These are phyloP conservation scores for Synergus laeviventris DNA, from an alignment of 2,888 invertebrate species.

Conservation along the genomic window DNA sequence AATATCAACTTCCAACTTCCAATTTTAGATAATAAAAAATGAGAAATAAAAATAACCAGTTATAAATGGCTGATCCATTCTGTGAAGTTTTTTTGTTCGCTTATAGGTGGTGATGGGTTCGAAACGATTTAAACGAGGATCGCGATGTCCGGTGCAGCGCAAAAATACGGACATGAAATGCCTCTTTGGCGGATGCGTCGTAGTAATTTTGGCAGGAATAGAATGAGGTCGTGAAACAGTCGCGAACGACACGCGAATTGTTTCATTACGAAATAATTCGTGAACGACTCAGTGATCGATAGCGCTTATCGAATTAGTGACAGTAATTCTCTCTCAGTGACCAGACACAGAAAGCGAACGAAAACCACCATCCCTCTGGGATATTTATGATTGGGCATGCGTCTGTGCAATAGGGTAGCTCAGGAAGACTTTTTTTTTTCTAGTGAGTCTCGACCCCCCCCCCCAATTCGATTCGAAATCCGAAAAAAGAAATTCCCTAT, in stretches of 20 bases:
- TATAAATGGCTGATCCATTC: neutral
- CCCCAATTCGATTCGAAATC: too few species aligned
- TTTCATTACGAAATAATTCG: conserved; percentile 52
- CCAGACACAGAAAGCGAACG: neutral
- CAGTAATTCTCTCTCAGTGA: conserved; percentile 44
- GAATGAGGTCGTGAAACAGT: conserved; percentile 68
- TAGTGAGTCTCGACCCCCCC: too few species aligned
- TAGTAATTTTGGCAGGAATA: conserved; percentile 65
- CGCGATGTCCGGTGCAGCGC: neutral
- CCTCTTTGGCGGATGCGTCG: conserved; percentile 55
- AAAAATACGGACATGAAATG: conserved; percentile 48
- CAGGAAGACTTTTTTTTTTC: too few species aligned
- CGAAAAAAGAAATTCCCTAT: too few species aligned
- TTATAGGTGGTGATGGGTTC: neutral
- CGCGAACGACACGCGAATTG: conserved; percentile 60
- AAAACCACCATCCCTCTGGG: too few species aligned
- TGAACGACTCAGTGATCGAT: conserved; percentile 51
- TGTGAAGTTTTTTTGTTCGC: neutral
- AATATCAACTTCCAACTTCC: too few species aligned
- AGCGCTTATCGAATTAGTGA: conserved; percentile 39
- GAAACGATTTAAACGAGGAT: neutral
- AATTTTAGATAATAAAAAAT: neutral
- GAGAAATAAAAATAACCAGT: neutral
- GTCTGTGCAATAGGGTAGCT: too few species aligned
- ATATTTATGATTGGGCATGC: too few species aligned